Base-by-base conservation (phyloP, 2,888 invertebrate genomes). In the Pegoplata infirma region DNA sequence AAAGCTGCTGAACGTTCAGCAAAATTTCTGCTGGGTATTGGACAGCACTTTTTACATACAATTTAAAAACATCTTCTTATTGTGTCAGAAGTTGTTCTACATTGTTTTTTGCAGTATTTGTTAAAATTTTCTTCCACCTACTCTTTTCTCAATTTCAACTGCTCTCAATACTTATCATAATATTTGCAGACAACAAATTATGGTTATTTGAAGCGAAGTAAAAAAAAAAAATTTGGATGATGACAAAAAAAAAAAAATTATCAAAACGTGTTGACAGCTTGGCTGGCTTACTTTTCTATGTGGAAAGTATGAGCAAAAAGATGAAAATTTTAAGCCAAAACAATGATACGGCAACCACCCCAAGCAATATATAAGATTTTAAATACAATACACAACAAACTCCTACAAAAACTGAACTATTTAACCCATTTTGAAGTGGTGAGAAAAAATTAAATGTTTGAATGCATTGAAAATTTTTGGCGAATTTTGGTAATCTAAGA, bases 131-230 rank as follows among this genome's bases (percentile, higher is more conserved):
- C 21, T 32, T 56, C 28, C 12, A 10, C 10, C 19, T 64, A 3
- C 5, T 7, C 40, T 17, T 5, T 19, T 44, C 16, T 46, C 21
- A 10, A 44, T 16, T 44, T 25, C 28, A 56, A 46, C 16, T 44
- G 5, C 59, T 61, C 32, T 66, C 66, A 56, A 72, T 67, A 55
- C 66, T 76, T 76, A 67, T 49, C 55, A 67, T 56, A 76, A 72
- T 71, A 66, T 76, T 76, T 61, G 28, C 71, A 71, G 66, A 61
- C 76, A 66, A 76, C 59, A 66, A 76, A 72, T 72, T 76, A 76
- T 76, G 59, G 61, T 53, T 71, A 53, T 66, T 66, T 47, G 21
- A 56, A 36, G n/a, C 46, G 28, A 55, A 28, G 44, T 44, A 8
- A 58, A 32, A 46, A 0, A 6, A 40, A 17, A 3, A 23, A 47